Percentiles rank a stretch among this genome's conserved stretches.
phyloP scores from a whole-genome alignment of 2,888 invertebrate genomes.

The Drosophila bunnanda region DNA sequence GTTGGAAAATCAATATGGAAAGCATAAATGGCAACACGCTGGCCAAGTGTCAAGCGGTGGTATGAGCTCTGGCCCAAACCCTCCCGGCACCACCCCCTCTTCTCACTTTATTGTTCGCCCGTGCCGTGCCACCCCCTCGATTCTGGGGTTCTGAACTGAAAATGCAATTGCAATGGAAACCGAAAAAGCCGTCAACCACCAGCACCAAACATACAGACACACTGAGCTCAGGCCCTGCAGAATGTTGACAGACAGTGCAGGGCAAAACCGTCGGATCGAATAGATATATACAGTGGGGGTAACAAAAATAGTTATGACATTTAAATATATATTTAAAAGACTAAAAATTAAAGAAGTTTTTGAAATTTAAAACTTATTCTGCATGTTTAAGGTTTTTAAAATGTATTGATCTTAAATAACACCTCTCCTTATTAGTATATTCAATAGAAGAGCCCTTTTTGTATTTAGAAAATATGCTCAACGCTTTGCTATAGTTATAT shows the following conservation, averaged over 20 bases:
- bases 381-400: neutral
- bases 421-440: too few relatives aligned
- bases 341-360: too few relatives aligned
- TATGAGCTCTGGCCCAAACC: slow-evolving; percentile 46
- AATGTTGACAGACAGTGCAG: slow-evolving; percentile 74
- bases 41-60: slow-evolving; percentile 76
- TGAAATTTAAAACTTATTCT: neutral
- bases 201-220: slow-evolving; percentile 50
- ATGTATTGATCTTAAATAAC: neutral
- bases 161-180: slow-evolving; percentile 66
- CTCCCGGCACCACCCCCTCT: slow-evolving; percentile 7
- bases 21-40: slow-evolving; percentile 78
- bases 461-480: neutral
- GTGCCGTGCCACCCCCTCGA: slow-evolving; percentile 19
- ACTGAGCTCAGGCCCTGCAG: slow-evolving; percentile 45
- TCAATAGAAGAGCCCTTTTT: neutral
- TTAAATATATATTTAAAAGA: neutral
- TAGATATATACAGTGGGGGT: slow-evolving; percentile 15
- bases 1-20: slow-evolving; percentile 75
- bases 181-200: slow-evolving; percentile 73
- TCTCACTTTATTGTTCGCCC: slow-evolving; percentile 5
- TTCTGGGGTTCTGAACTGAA: slow-evolving; percentile 45
- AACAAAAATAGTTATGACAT: neutral
- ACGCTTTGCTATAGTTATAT: neutral
- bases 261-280: slow-evolving; percentile 10